Evolutionary conservation across 2,888 invertebrate genomes (phyloP).

Genomic region (Chrysina gloriosa): DNA sequence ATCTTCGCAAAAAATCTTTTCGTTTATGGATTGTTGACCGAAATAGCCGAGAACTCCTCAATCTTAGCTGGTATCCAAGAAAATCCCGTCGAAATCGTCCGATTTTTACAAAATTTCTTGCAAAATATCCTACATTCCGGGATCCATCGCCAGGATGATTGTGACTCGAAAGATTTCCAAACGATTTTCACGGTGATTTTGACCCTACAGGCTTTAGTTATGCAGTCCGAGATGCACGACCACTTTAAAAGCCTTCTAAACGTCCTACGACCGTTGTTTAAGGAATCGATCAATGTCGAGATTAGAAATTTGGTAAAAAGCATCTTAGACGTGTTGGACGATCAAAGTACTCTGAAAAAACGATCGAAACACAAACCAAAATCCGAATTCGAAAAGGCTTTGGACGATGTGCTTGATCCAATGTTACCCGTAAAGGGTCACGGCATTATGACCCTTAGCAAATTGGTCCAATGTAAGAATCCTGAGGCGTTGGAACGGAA

Average conservation of each 20-base stretch:
- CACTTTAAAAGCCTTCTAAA: slow-evolving; percentile 59
- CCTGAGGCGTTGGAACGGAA: slow-evolving; percentile 73
- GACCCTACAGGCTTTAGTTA: slow-evolving; percentile 55
- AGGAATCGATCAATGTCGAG: slow-evolving; percentile 55
- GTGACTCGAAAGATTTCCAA: slow-evolving; percentile 56
- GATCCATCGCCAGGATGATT: slow-evolving; percentile 51
- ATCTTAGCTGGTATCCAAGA: slow-evolving; percentile 64
- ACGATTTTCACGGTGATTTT: slow-evolving; percentile 57
- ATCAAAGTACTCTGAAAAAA: background rate
- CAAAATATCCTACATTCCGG: slow-evolving; percentile 49
- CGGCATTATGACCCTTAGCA: slow-evolving; percentile 78
- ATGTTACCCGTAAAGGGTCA: slow-evolving; percentile 85
- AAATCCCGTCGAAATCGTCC: slow-evolving; percentile 65
- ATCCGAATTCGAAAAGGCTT: slow-evolving; percentile 71
- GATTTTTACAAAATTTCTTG: slow-evolving; percentile 67
- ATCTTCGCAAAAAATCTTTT: slow-evolving; percentile 62
- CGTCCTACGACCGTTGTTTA: slow-evolving; percentile 51
- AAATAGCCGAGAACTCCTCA: slow-evolving; percentile 66
- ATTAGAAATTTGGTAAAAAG: slow-evolving; percentile 53
- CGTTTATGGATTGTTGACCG: slow-evolving; percentile 67
- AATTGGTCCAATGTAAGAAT: slow-evolving; percentile 77
- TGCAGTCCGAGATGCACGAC: slow-evolving; percentile 52
- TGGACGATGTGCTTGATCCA: slow-evolving; percentile 76
- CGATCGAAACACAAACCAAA: slow-evolving; percentile 54
- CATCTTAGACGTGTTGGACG: slow-evolving; percentile 35